Evolutionary conservation across 2,113 vertebrate species (phyloP).

Genomic region (Indicator maculatus): DNA sequence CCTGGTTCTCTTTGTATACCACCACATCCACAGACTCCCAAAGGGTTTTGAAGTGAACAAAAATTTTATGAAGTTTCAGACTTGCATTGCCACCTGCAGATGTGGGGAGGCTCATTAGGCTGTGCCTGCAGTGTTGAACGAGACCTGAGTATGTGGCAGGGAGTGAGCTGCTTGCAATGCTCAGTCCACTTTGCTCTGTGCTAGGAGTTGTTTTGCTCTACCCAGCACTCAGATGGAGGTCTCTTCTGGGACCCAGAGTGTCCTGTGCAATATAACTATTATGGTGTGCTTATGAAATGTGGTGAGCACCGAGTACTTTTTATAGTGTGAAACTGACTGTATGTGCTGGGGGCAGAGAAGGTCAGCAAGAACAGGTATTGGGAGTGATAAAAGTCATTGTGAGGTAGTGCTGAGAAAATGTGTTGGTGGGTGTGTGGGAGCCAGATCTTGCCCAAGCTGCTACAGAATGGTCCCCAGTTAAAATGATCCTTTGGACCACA

Average conservation of each 20-base stretch:
- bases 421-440: not conserved
- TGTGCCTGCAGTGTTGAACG: not conserved
- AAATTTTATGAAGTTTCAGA: not conserved
- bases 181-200: fast-evolving
- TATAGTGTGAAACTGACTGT: not conserved
- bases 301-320: not conserved
- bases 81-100: not conserved
- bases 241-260: not conserved
- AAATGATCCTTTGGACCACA: not conserved
- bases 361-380: fast-evolving
- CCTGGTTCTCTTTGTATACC: not conserved
- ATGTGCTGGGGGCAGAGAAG: fast-evolving
- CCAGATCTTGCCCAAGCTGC: not conserved
- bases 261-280: not conserved
- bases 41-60: not conserved
- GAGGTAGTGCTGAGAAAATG: not conserved
- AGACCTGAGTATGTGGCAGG: fast-evolving
- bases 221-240: not conserved
- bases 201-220: not conserved
- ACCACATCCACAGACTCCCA: not conserved
- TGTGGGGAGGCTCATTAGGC: not conserved
- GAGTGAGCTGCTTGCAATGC: not conserved
- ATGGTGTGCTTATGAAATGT: not conserved
- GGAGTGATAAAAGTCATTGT: not conserved
- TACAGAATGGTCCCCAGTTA: not conserved